A percentile compares a stretch with the other conserved stretches of the same genome.
Conservation (phyloP, 2,113 vertebrate genomes). For the Chauna torquata region DNA sequence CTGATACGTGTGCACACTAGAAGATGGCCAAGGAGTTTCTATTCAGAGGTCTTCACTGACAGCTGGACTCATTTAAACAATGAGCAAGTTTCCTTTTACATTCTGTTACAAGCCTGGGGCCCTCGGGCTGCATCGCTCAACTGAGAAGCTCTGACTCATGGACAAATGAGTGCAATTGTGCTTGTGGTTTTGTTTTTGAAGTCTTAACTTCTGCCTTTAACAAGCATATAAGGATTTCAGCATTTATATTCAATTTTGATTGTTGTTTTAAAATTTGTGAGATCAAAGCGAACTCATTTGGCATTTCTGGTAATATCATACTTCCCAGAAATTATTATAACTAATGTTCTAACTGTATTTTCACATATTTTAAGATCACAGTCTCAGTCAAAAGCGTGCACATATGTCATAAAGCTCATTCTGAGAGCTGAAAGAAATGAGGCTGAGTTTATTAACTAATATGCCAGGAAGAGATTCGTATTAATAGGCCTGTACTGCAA, state of each 20-base stretch:
- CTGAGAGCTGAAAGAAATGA: neutral
- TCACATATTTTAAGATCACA: neutral
- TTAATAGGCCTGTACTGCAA: neutral
- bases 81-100: accelerated
- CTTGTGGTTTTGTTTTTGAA: neutral
- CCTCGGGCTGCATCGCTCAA: accelerated
- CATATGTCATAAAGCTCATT: neutral
- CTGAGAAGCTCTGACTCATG: neutral
- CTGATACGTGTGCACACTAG: neutral
- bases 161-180: neutral
- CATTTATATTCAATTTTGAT: neutral
- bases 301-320: neutral
- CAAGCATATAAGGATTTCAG: neutral
- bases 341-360: neutral
- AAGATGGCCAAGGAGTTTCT: neutral
- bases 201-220: neutral
- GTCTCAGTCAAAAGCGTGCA: neutral
- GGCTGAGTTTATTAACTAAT: neutral
- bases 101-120: neutral
- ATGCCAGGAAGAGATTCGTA: neutral
- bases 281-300: neutral
- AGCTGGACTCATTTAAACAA: neutral
- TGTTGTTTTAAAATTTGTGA: neutral
- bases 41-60: neutral
- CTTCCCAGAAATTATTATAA: neutral